A percentile compares a stretch with the other conserved stretches of the same genome.
phyloP scores from a whole-genome alignment of 2,113 vertebrate genomes.

The Panthera leo region DNA sequence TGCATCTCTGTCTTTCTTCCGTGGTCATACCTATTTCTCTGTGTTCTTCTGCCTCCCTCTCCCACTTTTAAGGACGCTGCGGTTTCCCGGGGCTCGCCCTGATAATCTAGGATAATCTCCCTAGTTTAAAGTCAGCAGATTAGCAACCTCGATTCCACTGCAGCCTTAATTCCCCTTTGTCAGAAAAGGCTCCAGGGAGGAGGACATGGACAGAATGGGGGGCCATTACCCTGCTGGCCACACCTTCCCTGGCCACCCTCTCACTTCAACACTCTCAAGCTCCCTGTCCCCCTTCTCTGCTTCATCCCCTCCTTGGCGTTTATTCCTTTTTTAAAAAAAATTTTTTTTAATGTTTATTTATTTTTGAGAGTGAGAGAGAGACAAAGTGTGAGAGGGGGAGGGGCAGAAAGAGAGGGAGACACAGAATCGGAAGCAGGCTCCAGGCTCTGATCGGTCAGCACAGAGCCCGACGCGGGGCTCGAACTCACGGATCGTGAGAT shows the following conservation, averaged over 20 bases:
- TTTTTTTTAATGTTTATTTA: too few relatives aligned
- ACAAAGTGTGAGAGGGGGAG: too few relatives aligned
- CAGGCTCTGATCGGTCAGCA: too few relatives aligned
- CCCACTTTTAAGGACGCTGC: background rate
- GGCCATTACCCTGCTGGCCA: fast-evolving
- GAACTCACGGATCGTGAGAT: too few relatives aligned
- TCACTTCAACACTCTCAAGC: fast-evolving
- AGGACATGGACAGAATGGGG: background rate
- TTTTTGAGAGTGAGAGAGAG: too few relatives aligned
- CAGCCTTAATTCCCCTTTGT: background rate
- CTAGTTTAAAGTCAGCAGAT: background rate
- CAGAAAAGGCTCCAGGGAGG: background rate
- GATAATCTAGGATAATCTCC: background rate
- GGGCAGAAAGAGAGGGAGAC: too few relatives aligned
- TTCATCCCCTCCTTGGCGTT: background rate
- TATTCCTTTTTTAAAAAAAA: background rate
- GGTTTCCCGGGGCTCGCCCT: background rate
- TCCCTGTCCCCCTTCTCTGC: background rate
- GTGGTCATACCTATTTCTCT: background rate
- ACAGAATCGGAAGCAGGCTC: too few relatives aligned
- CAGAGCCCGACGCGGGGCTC: too few relatives aligned
- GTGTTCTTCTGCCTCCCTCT: background rate
- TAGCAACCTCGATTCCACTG: background rate
- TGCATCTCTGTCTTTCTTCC: background rate
- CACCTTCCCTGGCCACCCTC: background rate